These are phyloP conservation scores for Montipora capitata DNA, from an alignment of 92 coral and sea anemone species.

Conservation along the genomic window DNA sequence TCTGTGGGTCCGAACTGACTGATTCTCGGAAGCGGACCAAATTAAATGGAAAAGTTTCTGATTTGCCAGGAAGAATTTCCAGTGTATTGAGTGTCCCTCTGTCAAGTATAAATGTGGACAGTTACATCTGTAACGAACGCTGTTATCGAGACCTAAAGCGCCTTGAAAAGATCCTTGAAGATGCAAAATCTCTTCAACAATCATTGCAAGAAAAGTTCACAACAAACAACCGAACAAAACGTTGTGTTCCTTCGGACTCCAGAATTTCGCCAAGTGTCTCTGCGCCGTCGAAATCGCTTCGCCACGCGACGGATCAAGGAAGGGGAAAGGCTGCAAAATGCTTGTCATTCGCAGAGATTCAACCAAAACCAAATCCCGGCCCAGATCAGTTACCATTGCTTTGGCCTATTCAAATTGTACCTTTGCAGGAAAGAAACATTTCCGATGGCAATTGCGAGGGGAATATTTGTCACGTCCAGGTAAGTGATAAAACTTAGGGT, in stretches of 20 bases:
- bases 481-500: too few species aligned
- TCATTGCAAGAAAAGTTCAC: constrained; percentile 18
- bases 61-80: constrained; percentile 16
- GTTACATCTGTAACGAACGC: constrained; percentile 42
- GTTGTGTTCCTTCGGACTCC: constrained; percentile 42
- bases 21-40: constrained; percentile 35
- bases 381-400: too few species aligned
- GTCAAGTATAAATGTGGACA: constrained; percentile 10
- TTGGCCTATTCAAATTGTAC: too few species aligned
- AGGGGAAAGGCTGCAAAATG: constrained; percentile 33
- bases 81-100: constrained; percentile 1
- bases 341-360: constrained; percentile 17
- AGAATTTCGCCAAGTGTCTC: constrained; percentile 32
- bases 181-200: constrained; percentile 16
- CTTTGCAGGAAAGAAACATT: too few species aligned
- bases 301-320: constrained; percentile 30
- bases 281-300: constrained; percentile 29
- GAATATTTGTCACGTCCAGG: constrained; percentile 17
- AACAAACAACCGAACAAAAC: constrained; percentile 6
- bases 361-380: constrained; percentile 31
- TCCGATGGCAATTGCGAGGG: constrained; percentile 19
- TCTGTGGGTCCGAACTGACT: constrained; percentile 20
- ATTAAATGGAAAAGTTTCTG: constrained; percentile 47
- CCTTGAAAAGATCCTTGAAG: constrained; percentile 15
- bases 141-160: constrained; percentile 28